phyloP scores from a whole-genome alignment of 35 echinoderm and acorn worm species.

The Lytechinus pictus region DNA sequence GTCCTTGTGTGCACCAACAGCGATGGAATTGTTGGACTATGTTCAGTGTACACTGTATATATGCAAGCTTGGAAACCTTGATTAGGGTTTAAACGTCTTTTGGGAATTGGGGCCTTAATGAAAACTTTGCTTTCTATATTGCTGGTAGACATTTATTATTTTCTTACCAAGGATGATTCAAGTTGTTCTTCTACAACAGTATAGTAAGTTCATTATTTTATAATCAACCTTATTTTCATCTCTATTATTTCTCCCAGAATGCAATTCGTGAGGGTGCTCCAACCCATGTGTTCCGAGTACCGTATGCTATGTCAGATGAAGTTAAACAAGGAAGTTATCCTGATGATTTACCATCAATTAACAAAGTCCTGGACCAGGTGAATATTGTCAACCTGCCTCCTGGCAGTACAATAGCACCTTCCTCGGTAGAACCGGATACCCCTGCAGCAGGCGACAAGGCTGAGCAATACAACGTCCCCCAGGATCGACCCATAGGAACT shows the following conservation, averaged over 20 bases:
- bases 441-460: not conserved
- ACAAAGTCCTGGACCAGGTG: not conserved
- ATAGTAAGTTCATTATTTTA: not conserved
- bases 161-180: no score
- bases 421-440: not conserved
- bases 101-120: no score
- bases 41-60: no score
- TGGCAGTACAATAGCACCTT: not conserved
- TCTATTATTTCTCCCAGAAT: constrained; percentile 48
- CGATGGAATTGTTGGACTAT: no score
- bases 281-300: constrained; percentile 56
- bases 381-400: not conserved
- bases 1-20: no score
- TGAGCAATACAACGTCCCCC: not conserved
- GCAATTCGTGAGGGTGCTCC: constrained; percentile 45
- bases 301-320: constrained; percentile 57
- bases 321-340: constrained; percentile 29
- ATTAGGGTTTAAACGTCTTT: no score
- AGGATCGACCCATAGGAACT: not conserved
- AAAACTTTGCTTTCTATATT: no score
- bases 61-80: no score
- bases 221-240: not conserved
- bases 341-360: not conserved
- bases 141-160: no score
- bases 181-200: no score